Conservation (phyloP, 2,888 invertebrate genomes). For the Lasius platythorax region DNA sequence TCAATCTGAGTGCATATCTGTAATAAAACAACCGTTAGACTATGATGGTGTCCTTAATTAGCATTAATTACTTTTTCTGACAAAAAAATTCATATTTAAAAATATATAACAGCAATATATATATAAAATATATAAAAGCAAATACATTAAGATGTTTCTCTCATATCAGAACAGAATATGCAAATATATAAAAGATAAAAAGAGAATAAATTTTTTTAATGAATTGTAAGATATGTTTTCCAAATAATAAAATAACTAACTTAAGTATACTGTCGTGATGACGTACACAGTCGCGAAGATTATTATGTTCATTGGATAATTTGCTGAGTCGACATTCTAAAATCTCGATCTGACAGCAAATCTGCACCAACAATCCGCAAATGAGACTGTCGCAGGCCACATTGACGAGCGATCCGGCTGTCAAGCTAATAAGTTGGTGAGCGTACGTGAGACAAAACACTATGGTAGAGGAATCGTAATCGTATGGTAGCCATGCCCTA, state of each 20-base stretch:
- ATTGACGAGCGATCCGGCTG: conserved; percentile 67
- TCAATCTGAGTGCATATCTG: conserved; percentile 51
- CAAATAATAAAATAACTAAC: conserved; percentile 20
- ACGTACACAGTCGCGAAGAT: conserved; percentile 39
- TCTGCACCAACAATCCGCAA: conserved; percentile 70
- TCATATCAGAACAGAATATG: neutral
- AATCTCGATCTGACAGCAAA: conserved; percentile 77
- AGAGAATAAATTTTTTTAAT: neutral
- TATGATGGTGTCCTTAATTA: neutral
- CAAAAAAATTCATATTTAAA: neutral
- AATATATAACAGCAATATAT: neutral
- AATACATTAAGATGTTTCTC: neutral
- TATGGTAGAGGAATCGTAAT: conserved; percentile 33
- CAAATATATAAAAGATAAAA: neutral
- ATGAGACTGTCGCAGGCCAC: conserved; percentile 76
- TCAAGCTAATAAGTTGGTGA: conserved; percentile 68
- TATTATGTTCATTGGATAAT: neutral
- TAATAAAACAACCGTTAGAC: conserved; percentile 4
- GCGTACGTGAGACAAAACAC: conserved; percentile 59
- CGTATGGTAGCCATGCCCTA: conserved; percentile 65
- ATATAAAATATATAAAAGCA: neutral
- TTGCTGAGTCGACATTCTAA: conserved; percentile 58
- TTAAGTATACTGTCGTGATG: conserved; percentile 26
- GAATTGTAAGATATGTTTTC: neutral
- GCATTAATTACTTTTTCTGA: neutral